phyloP scores from a whole-genome alignment of 2,888 invertebrate species.

The Ischnura elegans region DNA sequence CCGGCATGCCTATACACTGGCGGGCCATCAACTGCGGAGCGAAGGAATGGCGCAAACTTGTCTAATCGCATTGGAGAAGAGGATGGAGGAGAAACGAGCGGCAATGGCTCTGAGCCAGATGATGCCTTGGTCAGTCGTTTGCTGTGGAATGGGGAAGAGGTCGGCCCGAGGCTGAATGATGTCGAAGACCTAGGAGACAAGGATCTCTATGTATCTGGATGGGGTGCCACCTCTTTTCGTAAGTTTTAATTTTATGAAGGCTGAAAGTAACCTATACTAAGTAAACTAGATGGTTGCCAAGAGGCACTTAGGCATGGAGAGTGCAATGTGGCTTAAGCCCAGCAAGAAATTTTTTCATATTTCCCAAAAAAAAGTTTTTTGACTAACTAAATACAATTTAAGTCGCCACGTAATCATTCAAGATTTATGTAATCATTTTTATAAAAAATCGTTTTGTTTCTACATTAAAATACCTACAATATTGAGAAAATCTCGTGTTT shows the following conservation, averaged over 20 bases:
- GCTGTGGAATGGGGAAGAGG: slow-evolving; percentile 33
- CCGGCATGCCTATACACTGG: slow-evolving; percentile 46
- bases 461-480: not conserved
- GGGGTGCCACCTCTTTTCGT: slow-evolving; percentile 12
- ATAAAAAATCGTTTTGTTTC: too few relatives aligned
- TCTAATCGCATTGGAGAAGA: not conserved
- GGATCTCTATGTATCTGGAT: slow-evolving; percentile 33
- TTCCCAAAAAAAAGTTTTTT: too few relatives aligned
- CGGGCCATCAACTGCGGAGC: not conserved
- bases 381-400: too few relatives aligned
- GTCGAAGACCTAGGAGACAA: not conserved
- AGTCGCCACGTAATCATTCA: too few relatives aligned
- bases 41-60: not conserved
- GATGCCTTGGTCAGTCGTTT: not conserved
- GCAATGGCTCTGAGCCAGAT: not conserved
- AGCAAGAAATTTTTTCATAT: not conserved
- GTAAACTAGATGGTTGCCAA: too few relatives aligned
- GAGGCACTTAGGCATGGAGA: too few relatives aligned
- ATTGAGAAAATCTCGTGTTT: too few relatives aligned
- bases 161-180: slow-evolving; percentile 30
- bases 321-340: too few relatives aligned
- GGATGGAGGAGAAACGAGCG: not conserved
- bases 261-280: too few relatives aligned
- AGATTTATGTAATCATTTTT: too few relatives aligned
- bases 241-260: not conserved